Percentiles rank a stretch among this genome's conserved stretches.
Conservation (phyloP, 1,140 invertebrate genomes). For the Drosophila subpulchrella region DNA sequence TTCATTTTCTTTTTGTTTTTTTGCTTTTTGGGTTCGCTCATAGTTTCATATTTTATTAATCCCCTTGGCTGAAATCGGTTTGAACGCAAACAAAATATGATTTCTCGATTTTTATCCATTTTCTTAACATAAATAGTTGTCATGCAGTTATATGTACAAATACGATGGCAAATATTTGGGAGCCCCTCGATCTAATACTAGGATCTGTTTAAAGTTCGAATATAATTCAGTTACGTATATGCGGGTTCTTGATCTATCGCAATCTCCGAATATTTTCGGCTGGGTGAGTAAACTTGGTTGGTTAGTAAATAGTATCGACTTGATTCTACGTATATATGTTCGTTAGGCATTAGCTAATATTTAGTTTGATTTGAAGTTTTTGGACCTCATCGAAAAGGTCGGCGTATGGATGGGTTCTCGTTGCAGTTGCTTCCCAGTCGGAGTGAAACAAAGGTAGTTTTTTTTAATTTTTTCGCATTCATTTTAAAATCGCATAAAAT, state of each 20-base stretch:
- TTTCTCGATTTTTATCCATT: constrained; percentile 8
- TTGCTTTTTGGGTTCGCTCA: constrained; percentile 33
- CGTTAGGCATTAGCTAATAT: constrained; percentile 57
- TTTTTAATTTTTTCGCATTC: constrained; percentile 67
- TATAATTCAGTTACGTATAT: constrained; percentile 81
- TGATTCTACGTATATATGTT: constrained; percentile 74
- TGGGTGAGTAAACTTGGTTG: constrained; percentile 51
- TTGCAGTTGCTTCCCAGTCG: constrained; percentile 51
- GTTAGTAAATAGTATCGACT: constrained; percentile 57
- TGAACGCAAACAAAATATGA: constrained; percentile 20
- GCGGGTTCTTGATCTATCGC: constrained; percentile 47
- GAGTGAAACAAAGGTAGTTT: constrained; percentile 51
- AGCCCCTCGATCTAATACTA: constrained; percentile 41
- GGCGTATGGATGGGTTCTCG: constrained; percentile 71
- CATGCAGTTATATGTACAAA: constrained; percentile 67
- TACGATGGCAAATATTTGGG: constrained; percentile 51
- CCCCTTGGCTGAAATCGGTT: constrained; percentile 36
- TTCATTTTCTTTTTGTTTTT: constrained; percentile 18
- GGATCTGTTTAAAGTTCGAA: constrained; percentile 62
- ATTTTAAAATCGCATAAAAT: constrained; percentile 80
- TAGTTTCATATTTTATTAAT: constrained; percentile 35
- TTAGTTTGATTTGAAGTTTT: constrained; percentile 48
- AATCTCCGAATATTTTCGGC: constrained; percentile 32
- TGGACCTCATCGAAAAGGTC: constrained; percentile 47
- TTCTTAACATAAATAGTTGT: constrained; percentile 46